Evolutionary conservation across 2,888 invertebrate species (phyloP).

Genomic region (Oscheius sp.): DNA sequence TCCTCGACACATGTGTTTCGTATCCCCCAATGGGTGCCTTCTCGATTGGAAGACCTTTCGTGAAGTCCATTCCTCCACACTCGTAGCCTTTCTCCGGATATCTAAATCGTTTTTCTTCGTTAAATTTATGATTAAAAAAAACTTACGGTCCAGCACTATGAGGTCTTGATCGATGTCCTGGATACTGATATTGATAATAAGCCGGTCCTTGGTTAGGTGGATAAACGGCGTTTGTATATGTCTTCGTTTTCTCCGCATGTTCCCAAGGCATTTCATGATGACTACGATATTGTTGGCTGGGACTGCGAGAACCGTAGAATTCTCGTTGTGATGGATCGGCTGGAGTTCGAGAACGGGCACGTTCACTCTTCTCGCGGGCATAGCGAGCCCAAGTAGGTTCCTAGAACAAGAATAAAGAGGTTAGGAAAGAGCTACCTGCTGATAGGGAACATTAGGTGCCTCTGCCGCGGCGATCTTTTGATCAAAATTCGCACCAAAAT

Average conservation of each 20-base stretch:
- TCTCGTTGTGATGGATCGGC: conserved; percentile 35
- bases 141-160: conserved; percentile 40
- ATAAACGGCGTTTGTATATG: conserved; percentile 45
- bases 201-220: conserved; percentile 40
- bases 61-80: conserved; percentile 54
- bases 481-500: conserved; percentile 52
- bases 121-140: not conserved
- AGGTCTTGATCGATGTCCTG: conserved; percentile 27
- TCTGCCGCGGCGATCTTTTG: conserved; percentile 57
- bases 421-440: conserved; percentile 25
- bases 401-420: conserved; percentile 6
- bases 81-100: conserved; percentile 42
- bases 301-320: conserved; percentile 27
- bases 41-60: conserved; percentile 47
- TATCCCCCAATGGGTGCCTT: conserved; percentile 41
- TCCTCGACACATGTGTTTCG: conserved; percentile 37
- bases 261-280: conserved; percentile 51
- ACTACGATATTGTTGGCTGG: conserved; percentile 39
- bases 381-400: conserved; percentile 54
- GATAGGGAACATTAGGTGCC: conserved; percentile 48
- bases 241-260: conserved; percentile 48
- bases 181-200: conserved; percentile 42
- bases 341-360: conserved; percentile 50
- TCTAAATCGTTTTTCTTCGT: not conserved
- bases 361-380: conserved; percentile 55